phyloP scores from a whole-genome alignment of 2,888 invertebrate species.

The Taenaris catops region DNA sequence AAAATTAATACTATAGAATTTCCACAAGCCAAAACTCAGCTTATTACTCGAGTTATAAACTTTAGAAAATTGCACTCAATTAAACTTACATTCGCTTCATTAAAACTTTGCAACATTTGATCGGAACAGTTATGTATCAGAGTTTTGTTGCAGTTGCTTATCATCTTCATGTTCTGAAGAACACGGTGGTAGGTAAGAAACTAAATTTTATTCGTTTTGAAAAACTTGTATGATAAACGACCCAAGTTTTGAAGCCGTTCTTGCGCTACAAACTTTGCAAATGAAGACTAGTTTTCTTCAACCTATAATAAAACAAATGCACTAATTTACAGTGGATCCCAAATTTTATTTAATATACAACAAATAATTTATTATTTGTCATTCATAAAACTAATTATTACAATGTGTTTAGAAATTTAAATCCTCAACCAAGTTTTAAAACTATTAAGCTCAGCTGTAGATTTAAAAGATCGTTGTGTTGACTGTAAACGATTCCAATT shows the following conservation, averaged over 20 bases:
- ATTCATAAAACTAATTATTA: too few relatives aligned
- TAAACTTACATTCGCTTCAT: slow-evolving; percentile 39
- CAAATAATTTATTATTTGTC: too few relatives aligned
- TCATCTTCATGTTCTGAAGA: slow-evolving; percentile 7
- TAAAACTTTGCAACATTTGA: slow-evolving; percentile 39
- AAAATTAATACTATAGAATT: background rate
- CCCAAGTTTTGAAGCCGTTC: slow-evolving; percentile 48
- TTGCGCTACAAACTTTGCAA: slow-evolving; percentile 36
- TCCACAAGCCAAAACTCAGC: slow-evolving; percentile 1
- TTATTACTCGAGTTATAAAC: slow-evolving; percentile 8
- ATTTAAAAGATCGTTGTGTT: too few relatives aligned
- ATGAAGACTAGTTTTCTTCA: background rate
- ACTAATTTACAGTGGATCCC: too few relatives aligned
- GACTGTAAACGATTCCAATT: too few relatives aligned
- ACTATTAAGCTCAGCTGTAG: too few relatives aligned
- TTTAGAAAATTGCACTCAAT: slow-evolving; percentile 30
- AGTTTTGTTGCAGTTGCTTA: slow-evolving; percentile 12
- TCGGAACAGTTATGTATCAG: slow-evolving; percentile 19
- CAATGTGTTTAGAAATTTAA: too few relatives aligned
- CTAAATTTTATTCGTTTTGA: slow-evolving; percentile 56
- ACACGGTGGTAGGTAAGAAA: slow-evolving; percentile 29
- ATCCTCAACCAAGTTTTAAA: too few relatives aligned
- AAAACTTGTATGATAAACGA: slow-evolving; percentile 62
- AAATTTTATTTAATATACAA: too few relatives aligned
- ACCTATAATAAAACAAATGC: too few relatives aligned